phyloP scores from a whole-genome alignment of 2,888 invertebrate species.

The Cryptus armator region DNA sequence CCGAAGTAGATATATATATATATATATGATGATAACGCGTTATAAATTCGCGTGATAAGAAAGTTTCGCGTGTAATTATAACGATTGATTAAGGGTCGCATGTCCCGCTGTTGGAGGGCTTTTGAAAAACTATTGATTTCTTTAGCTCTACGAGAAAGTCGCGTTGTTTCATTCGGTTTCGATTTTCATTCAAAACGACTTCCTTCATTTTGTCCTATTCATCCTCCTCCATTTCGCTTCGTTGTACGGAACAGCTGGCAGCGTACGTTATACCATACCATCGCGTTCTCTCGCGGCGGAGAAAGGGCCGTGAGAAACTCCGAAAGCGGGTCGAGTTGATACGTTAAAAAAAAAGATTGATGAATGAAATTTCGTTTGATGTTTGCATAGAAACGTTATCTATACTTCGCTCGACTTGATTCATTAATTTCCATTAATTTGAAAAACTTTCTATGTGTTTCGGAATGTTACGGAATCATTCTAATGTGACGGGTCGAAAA shows the following conservation, averaged over 20 bases:
- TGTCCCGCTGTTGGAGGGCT: background rate
- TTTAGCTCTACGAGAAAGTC: background rate
- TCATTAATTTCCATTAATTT: background rate
- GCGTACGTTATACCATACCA: background rate
- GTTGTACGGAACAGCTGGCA: slow-evolving; percentile 4
- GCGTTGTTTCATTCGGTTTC: background rate
- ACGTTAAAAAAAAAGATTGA: background rate
- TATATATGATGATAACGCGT: too few relatives aligned
- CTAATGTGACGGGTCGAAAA: too few relatives aligned
- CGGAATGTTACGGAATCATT: background rate
- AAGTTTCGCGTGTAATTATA: background rate
- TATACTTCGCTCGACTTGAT: background rate
- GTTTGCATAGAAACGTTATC: background rate
- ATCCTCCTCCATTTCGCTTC: background rate
- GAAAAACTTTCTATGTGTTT: background rate
- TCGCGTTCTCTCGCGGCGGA: background rate
- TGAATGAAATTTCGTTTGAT: background rate
- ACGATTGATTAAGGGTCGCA: background rate
- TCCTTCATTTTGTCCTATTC: background rate
- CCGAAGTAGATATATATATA: too few relatives aligned
- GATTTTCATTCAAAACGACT: background rate
- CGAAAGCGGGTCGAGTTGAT: background rate
- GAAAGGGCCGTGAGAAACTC: background rate
- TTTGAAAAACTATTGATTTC: background rate
- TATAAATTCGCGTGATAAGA: background rate